A percentile compares a stretch with the other conserved stretches of the same genome.
Conservation (phyloP, 2,113 vertebrate species). For the Gasterosteus aculeatus region DNA sequence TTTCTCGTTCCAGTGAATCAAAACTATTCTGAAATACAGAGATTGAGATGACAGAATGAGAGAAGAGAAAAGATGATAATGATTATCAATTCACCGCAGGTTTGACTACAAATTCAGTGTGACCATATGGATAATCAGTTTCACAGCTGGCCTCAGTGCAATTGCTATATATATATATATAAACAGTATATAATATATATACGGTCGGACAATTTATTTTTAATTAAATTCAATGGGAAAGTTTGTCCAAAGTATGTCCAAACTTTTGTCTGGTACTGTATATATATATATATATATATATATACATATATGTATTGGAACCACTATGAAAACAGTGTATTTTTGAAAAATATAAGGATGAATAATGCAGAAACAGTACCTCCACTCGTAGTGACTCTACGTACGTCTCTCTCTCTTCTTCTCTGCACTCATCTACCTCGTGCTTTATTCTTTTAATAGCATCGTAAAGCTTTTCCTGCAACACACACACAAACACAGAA, state of each 20-base stretch:
- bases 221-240: no score
- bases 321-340: slow-evolving; percentile 12
- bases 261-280: no score
- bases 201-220: no score
- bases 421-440: slow-evolving; percentile 78
- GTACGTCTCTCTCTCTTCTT: slow-evolving; percentile 75
- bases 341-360: slow-evolving; percentile 2
- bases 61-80: not conserved
- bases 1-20: slow-evolving; percentile 76
- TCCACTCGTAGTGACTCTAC: slow-evolving; percentile 70
- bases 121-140: not conserved
- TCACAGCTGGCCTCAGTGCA: not conserved
- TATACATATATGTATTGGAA: not conserved
- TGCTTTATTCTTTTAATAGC: slow-evolving; percentile 83
- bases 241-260: no score
- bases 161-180: not conserved
- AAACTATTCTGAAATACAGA: slow-evolving; percentile 68
- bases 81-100: not conserved
- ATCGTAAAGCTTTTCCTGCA: slow-evolving; percentile 80
- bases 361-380: slow-evolving; percentile 63
- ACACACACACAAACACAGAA: slow-evolving; percentile 48
- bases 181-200: no score
- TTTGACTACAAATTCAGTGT: not conserved
- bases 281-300: no score
- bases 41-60: no score